Base-by-base conservation (phyloP, 2,113 vertebrate genomes). In the Triplophysa rosa region DNA sequence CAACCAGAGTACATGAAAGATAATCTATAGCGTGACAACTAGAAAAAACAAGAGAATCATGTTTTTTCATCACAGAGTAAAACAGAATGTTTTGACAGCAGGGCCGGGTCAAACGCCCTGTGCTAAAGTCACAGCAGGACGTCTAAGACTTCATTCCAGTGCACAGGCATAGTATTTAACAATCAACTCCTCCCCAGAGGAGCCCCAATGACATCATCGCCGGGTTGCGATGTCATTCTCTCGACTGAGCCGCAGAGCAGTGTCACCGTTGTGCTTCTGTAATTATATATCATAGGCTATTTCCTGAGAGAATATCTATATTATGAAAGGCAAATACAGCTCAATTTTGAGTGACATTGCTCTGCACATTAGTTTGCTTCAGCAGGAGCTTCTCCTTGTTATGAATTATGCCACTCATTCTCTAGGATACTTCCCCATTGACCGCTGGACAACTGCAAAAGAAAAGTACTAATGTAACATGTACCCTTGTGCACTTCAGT, bases 371-470 rank as follows among this genome's bases (percentile, higher is more conserved):
- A 72, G 47, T 78, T 37, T 82, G 62, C 74, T 23, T 37, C 61
- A 58, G 9, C 49, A 47, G 67, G 64, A 70, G 49, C 33, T 61
- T 67, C 56, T 62, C 13, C 8, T 69, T 74, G 47, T 70, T 63
- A 83, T 75, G 65, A 69, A 76, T 75, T 65, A 83, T 75, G 77
- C 69, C 40, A 67, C 17, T 61, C 26, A 74, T 83, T 74, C 42
- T 68, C 70, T 76, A 80, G 47, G 11, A 79, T 74, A 16, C 64
- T 19, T 70, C 71, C 45, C 71, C 49, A 59, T 56, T 54, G 65
- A 76, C 71, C 26, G 40, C 17, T 64, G 6, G 61, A 54, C 74
- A 61, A 49, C 67, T 19, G 77, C 58, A 76, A 67, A 67, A 42
- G 65, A 63, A 83, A 76, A 69, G 29, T 63, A 63, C 42, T 54